Percentiles rank a stretch among this genome's conserved stretches.
These are phyloP conservation scores for Aquatica leii DNA, from an alignment of 2,888 invertebrate genomes.

Conservation along the genomic window DNA sequence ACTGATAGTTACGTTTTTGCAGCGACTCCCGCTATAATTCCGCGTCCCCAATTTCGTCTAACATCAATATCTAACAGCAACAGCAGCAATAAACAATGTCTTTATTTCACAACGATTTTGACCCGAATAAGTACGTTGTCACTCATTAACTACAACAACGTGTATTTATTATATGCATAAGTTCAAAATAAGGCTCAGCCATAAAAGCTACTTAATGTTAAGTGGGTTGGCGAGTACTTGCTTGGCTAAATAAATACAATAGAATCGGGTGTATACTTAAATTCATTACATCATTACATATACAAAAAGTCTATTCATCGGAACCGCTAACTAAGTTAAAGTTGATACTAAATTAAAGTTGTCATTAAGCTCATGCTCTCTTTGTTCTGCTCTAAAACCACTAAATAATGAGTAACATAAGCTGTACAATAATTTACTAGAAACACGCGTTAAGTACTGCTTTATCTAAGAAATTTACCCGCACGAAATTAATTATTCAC, in stretches of 20 bases:
- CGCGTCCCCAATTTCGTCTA: too few relatives aligned
- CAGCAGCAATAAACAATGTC: neutral
- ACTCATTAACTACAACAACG: too few relatives aligned
- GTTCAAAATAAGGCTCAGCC: too few relatives aligned
- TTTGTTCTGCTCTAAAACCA: conserved; percentile 17
- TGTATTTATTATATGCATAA: too few relatives aligned
- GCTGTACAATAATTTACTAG: neutral
- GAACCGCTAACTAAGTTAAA: conserved; percentile 8
- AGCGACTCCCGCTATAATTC: too few relatives aligned
- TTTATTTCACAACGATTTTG: conserved; percentile 1
- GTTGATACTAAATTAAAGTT: conserved; percentile 6
- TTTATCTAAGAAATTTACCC: too few relatives aligned
- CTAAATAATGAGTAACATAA: conserved; percentile 13
- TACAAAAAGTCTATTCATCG: conserved; percentile 29
- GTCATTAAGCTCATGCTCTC: conserved; percentile 8
- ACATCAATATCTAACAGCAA: neutral
- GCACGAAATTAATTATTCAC: too few relatives aligned
- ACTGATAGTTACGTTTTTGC: too few relatives aligned
- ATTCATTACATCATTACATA: conserved; percentile 26
- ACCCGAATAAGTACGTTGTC: neutral
- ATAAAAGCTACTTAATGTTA: conserved; percentile 12
- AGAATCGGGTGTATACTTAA: conserved; percentile 20
- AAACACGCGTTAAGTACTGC: too few relatives aligned
- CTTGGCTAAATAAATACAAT: conserved; percentile 31
- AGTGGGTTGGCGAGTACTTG: conserved; percentile 27